These are phyloP conservation scores for Chaetorhynchus papuensis DNA, from an alignment of 2,113 vertebrate genomes.

Conservation along the genomic window DNA sequence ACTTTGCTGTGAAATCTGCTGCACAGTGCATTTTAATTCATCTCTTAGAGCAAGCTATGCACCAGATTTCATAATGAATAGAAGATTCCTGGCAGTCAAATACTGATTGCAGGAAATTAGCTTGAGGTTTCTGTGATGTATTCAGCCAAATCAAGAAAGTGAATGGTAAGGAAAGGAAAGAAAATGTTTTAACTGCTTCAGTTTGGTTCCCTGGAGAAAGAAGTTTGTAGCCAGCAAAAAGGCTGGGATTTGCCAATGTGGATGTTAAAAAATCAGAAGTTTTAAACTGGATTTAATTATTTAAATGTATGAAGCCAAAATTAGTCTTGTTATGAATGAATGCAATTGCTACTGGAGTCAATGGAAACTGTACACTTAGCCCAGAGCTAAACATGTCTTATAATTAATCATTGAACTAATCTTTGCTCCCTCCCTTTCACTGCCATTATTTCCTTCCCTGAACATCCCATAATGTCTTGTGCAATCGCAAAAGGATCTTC, in stretches of 20 bases:
- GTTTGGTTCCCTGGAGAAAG: background rate
- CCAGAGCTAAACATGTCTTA: background rate
- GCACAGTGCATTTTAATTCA: background rate
- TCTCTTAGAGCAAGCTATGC: background rate
- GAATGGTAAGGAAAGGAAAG: background rate
- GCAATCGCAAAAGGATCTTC: background rate
- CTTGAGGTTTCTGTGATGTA: background rate
- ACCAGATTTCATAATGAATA: background rate
- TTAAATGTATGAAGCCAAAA: background rate
- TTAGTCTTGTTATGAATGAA: background rate
- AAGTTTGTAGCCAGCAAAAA: background rate
- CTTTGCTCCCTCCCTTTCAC: background rate
- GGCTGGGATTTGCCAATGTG: background rate
- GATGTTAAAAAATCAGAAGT: background rate
- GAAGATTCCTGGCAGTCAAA: constrained; percentile 13
- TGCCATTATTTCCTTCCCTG: background rate
- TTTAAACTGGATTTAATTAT: background rate
- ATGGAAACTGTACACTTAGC: background rate
- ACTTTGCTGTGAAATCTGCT: background rate
- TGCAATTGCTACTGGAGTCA: background rate
- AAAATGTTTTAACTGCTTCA: background rate
- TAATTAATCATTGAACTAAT: background rate
- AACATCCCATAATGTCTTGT: background rate
- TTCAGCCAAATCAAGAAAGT: constrained; percentile 5
- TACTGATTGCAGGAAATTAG: background rate